phyloP scores from a whole-genome alignment of 2,888 invertebrate species.

The Dolichomitus sp. region DNA sequence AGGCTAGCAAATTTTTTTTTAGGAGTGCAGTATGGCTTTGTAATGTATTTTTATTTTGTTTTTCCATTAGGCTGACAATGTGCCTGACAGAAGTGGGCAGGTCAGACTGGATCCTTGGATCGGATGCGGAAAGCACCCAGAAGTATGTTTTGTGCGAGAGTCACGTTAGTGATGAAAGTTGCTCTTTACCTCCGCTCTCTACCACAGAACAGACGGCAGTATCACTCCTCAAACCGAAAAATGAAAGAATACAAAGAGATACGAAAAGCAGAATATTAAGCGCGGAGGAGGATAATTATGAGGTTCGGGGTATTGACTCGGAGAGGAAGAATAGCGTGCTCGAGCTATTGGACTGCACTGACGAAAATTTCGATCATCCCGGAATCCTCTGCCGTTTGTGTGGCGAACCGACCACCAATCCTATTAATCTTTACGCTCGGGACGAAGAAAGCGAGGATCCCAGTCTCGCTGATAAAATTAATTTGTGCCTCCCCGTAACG shows the following conservation, averaged over 20 bases:
- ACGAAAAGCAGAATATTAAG: background rate
- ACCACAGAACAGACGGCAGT: slow-evolving; percentile 6
- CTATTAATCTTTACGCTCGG: slow-evolving; percentile 56
- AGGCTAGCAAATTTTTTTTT: no score
- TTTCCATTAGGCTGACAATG: slow-evolving; percentile 45
- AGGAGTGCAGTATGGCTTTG: background rate
- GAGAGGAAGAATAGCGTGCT: slow-evolving; percentile 8
- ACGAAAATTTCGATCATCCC: slow-evolving; percentile 50
- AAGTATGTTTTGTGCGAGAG: slow-evolving; percentile 39
- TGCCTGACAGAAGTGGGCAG: slow-evolving; percentile 51
- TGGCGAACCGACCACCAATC: slow-evolving; percentile 56
- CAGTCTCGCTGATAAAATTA: slow-evolving; percentile 67
- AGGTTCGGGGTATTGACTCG: background rate
- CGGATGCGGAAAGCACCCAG: background rate
- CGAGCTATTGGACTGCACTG: slow-evolving; percentile 17
- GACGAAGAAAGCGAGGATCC: slow-evolving; percentile 42
- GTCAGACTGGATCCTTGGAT: slow-evolving; percentile 38
- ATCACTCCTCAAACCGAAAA: slow-evolving; percentile 33
- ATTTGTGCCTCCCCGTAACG: slow-evolving; percentile 68
- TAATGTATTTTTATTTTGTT: background rate
- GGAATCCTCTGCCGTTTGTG: slow-evolving; percentile 67
- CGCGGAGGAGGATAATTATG: background rate
- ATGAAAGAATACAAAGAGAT: background rate
- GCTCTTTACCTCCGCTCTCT: background rate
- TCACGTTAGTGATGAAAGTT: slow-evolving; percentile 6